Conservation (phyloP, 2,888 invertebrate genomes). For the Ormyrus rosae region DNA sequence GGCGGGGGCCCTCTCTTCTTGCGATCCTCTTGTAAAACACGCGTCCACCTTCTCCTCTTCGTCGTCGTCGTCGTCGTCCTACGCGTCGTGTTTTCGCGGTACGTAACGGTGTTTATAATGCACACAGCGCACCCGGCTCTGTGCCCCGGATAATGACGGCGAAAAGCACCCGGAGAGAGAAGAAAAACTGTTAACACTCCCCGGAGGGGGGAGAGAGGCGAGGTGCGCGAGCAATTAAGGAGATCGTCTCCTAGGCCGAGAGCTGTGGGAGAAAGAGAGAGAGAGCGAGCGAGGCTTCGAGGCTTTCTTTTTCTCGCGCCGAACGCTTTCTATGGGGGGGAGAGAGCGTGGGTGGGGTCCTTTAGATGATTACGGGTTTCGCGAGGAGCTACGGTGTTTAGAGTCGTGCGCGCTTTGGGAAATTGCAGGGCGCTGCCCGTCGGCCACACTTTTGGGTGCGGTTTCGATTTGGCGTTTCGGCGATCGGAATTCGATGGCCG, state of each 20-base stretch:
- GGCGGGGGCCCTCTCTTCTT: background rate
- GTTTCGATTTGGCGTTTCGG: no score
- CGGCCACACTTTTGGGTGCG: no score
- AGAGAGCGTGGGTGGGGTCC: background rate
- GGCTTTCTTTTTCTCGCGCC: background rate
- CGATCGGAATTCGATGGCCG: background rate
- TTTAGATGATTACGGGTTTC: conserved; percentile 31
- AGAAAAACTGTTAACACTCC: conserved; percentile 50
- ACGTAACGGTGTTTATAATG: conserved; percentile 51
- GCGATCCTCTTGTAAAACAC: conserved; percentile 45
- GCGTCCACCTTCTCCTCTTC: conserved; percentile 9
- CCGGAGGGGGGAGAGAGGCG: background rate
- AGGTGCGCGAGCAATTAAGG: conserved; percentile 42
- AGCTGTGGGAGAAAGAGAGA: conserved; percentile 26
- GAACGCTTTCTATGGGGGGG: background rate
- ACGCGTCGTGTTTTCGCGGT: conserved; percentile 41
- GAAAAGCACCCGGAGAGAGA: background rate
- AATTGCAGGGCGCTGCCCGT: conserved; percentile 2
- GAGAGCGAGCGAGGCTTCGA: background rate
- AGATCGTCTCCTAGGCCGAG: conserved; percentile 13
- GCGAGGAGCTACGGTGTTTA: background rate
- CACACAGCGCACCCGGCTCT: conserved; percentile 15
- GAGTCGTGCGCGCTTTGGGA: background rate
- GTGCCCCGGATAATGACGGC: conserved; percentile 52
- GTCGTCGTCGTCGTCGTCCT: background rate